Evolutionary conservation across 2,113 vertebrate genomes (phyloP).

Genomic region (Chloropsis cyanopogon): DNA sequence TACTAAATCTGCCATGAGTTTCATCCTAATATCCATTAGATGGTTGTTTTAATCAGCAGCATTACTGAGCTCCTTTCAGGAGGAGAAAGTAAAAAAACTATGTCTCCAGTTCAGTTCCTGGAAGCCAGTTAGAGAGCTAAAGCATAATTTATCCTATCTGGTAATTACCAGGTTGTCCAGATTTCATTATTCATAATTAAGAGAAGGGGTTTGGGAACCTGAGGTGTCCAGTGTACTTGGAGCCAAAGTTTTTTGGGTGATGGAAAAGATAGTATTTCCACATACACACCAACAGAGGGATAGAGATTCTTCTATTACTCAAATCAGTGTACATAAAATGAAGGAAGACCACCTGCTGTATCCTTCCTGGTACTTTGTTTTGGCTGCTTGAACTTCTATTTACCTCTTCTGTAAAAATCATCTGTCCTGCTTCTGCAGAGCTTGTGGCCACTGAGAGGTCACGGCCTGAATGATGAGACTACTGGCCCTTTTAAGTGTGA

Average conservation of each 20-base stretch:
- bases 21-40: neutral
- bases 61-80: neutral
- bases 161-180: neutral
- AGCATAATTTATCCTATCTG: neutral
- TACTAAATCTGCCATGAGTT: neutral
- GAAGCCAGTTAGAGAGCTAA: neutral
- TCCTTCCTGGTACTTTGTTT: neutral
- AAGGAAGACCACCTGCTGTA: neutral
- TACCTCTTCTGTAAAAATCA: neutral
- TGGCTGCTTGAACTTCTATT: neutral
- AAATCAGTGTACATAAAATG: neutral
- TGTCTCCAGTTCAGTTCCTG: neutral
- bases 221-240: neutral
- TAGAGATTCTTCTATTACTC: neutral
- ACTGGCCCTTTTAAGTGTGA: neutral
- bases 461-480: neutral
- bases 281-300: rapidly evolving
- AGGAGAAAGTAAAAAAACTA: neutral
- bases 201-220: neutral
- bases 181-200: neutral
- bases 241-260: neutral
- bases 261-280: neutral
- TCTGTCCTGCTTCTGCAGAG: neutral
- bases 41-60: neutral
- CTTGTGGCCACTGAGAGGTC: neutral